Percentiles rank a stretch among this genome's conserved stretches.
Evolutionary conservation across 2,797 vertebrate species (phyloP).

Genomic region (Enteromius fasciolatus): DNA sequence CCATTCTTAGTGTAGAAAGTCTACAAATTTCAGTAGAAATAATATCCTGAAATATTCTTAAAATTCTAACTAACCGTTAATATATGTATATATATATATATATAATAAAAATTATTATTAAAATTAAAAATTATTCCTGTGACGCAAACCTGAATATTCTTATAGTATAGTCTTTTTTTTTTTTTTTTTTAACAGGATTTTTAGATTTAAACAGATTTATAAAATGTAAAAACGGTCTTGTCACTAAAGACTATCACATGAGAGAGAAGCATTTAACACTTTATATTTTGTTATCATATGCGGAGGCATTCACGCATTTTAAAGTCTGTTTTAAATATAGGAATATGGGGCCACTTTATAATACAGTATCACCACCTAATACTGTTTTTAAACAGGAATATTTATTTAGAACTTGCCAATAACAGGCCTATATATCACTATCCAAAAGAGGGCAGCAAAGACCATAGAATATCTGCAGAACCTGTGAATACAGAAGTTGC

Average conservation of each 20-base stretch:
- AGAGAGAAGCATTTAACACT: not conserved
- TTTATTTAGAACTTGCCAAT: not conserved
- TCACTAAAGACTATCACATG: not conserved
- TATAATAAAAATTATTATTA: too few species aligned
- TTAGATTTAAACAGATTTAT: not conserved
- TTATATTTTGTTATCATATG: not conserved
- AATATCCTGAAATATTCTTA: not conserved
- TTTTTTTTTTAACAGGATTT: too few species aligned
- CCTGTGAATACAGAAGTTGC: not conserved
- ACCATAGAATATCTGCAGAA: slow-evolving; percentile 49
- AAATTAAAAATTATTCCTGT: too few species aligned
- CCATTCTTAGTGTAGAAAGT: not conserved
- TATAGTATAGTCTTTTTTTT: too few species aligned
- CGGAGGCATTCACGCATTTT: not conserved
- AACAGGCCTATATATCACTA: slow-evolving; percentile 27
- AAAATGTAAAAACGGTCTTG: not conserved
- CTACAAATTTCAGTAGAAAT: not conserved
- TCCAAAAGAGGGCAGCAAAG: slow-evolving; percentile 71
- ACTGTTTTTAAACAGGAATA: not conserved
- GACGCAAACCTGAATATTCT: too few species aligned
- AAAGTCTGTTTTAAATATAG: not conserved
- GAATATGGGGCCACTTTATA: not conserved
- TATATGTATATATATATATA: too few species aligned
- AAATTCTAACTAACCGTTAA: too few species aligned
- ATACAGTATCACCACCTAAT: not conserved